Evolutionary conservation across 92 coral and sea anemone species (phyloP).

Genomic region (Siderastrea siderea): DNA sequence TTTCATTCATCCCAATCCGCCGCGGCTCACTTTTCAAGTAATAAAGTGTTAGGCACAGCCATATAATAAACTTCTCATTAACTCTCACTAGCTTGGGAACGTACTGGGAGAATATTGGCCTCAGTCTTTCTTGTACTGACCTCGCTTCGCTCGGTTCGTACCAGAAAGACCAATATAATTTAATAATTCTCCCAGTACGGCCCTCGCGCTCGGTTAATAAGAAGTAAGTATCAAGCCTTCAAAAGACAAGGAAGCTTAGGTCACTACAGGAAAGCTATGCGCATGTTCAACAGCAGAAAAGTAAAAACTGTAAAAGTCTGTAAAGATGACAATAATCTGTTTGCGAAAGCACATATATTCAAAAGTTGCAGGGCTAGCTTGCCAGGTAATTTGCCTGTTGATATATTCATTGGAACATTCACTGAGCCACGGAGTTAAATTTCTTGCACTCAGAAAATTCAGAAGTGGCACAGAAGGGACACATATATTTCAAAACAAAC

Average conservation of each 20-base stretch:
- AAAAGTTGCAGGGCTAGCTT: slow-evolving; percentile 63
- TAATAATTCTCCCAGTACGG: too few species aligned
- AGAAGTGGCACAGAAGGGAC: too few species aligned
- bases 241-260: slow-evolving; percentile 60
- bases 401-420: slow-evolving; percentile 29
- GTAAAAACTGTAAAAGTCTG: slow-evolving; percentile 51
- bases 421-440: slow-evolving; percentile 12
- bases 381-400: slow-evolving; percentile 57
- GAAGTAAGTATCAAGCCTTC: slow-evolving; percentile 31
- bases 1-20: too few species aligned
- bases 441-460: slow-evolving; percentile 38
- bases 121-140: too few species aligned
- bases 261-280: slow-evolving; percentile 48
- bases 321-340: slow-evolving; percentile 21
- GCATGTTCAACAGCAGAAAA: slow-evolving; percentile 67
- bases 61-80: too few species aligned
- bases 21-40: too few species aligned
- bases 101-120: too few species aligned
- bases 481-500: too few species aligned
- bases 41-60: too few species aligned
- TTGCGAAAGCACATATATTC: slow-evolving; percentile 39
- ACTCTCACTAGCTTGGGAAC: too few species aligned
- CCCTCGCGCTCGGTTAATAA: neutral
- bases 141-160: too few species aligned
- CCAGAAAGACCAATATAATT: too few species aligned